Evolutionary conservation across 1,140 invertebrate species (phyloP).

Genomic region (Holcopasites calliopsidis): DNA sequence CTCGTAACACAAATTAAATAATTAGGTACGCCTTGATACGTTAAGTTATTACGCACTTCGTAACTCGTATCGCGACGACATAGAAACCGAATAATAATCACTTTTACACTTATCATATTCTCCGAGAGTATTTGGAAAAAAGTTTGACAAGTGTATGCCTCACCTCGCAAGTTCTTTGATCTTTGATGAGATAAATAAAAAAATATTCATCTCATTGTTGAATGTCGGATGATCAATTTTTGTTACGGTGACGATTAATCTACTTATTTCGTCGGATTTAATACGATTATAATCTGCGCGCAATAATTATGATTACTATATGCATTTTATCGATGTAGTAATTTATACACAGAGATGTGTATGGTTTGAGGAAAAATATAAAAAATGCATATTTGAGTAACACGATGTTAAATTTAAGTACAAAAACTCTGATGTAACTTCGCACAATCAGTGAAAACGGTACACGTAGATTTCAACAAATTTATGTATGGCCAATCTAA

Average conservation of each 20-base stretch:
- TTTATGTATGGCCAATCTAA: too few relatives aligned
- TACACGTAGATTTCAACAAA: too few relatives aligned
- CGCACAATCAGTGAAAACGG: too few relatives aligned
- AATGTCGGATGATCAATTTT: neutral
- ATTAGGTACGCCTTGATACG: conserved; percentile 66
- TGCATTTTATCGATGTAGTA: conserved; percentile 14
- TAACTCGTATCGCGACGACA: conserved; percentile 3
- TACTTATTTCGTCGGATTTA: conserved; percentile 11
- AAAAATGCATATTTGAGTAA: neutral
- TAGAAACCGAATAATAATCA: neutral
- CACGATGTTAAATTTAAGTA: neutral
- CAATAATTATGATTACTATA: neutral
- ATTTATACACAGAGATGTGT: conserved; percentile 9
- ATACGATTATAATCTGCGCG: conserved; percentile 1
- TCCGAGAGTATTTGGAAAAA: neutral
- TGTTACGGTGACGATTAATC: neutral
- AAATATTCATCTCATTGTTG: too few relatives aligned
- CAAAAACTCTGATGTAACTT: neutral
- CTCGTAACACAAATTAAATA: neutral
- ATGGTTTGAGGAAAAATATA: conserved; percentile 1
- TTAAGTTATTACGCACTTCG: conserved; percentile 47
- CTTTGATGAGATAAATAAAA: neutral
- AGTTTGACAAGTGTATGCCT: neutral
- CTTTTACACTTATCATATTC: conserved; percentile 31
- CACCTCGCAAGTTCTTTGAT: neutral